These are phyloP conservation scores for Dendrophyllia cribrosa DNA, from an alignment of 64 coral and sea anemone species.

Conservation along the genomic window DNA sequence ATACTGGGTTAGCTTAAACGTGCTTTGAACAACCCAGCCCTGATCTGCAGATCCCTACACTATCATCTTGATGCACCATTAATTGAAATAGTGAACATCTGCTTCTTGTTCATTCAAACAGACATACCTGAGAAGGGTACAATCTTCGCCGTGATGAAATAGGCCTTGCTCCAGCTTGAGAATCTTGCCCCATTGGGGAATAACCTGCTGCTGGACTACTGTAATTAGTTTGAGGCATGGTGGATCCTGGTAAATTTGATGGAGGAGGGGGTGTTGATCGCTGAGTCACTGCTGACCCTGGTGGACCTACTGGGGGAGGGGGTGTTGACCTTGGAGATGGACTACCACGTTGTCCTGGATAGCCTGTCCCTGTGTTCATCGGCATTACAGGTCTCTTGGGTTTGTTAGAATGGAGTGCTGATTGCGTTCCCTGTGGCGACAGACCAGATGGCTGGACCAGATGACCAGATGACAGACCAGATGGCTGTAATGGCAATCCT, in stretches of 20 bases:
- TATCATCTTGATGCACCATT: too few relatives aligned
- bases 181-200: conserved; percentile 36
- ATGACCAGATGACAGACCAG: conserved; percentile 29
- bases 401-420: conserved; percentile 67
- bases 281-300: background rate
- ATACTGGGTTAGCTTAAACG: too few relatives aligned
- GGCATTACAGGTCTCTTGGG: conserved; percentile 65
- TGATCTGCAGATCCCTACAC: too few relatives aligned
- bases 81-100: too few relatives aligned
- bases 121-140: conserved; percentile 74
- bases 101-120: too few relatives aligned
- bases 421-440: conserved; percentile 20
- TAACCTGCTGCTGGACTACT: conserved; percentile 37
- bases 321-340: conserved; percentile 41
- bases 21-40: too few relatives aligned
- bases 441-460: conserved; percentile 1
- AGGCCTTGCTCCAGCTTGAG: conserved; percentile 23
- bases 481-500: background rate
- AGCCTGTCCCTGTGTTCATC: background rate
- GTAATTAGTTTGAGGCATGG: background rate
- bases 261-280: conserved; percentile 25
- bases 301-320: conserved; percentile 29
- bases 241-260: conserved; percentile 14
- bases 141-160: conserved; percentile 46
- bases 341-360: conserved; percentile 49